Conservation (phyloP, 92 coral and sea anemone species). For the Epizoanthus scotinus region DNA sequence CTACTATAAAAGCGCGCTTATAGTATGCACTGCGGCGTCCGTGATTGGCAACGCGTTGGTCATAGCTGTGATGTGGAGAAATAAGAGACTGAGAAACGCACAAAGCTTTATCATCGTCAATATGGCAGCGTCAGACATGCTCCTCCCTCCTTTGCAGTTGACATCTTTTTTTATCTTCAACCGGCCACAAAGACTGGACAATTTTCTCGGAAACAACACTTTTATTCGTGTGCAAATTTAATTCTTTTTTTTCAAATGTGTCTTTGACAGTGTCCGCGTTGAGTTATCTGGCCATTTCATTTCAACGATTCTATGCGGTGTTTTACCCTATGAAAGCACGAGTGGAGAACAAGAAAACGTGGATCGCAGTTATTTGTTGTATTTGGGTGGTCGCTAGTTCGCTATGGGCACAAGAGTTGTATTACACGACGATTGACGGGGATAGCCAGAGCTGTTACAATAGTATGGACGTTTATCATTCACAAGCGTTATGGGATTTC, state of each 20-base stretch:
- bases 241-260: background rate
- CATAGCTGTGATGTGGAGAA: conserved; percentile 15
- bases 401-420: background rate
- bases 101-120: conserved; percentile 16
- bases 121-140: conserved; percentile 23
- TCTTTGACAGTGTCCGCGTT: conserved; percentile 9
- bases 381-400: background rate
- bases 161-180: too few relatives aligned
- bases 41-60: conserved; percentile 2
- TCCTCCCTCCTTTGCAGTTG: background rate
- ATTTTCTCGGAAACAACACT: background rate
- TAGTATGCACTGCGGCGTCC: background rate
- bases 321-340: conserved; percentile 13
- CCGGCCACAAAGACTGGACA: background rate
- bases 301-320: conserved; percentile 20
- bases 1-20: background rate
- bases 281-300: conserved; percentile 4
- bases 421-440: background rate
- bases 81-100: background rate
- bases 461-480: background rate
- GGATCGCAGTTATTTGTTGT: background rate
- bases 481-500: background rate
- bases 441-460: background rate
- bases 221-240: conserved; percentile 10
- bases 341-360: background rate